phyloP scores from a whole-genome alignment of 1,140 invertebrate genomes.

The Saxidomus purpurata region DNA sequence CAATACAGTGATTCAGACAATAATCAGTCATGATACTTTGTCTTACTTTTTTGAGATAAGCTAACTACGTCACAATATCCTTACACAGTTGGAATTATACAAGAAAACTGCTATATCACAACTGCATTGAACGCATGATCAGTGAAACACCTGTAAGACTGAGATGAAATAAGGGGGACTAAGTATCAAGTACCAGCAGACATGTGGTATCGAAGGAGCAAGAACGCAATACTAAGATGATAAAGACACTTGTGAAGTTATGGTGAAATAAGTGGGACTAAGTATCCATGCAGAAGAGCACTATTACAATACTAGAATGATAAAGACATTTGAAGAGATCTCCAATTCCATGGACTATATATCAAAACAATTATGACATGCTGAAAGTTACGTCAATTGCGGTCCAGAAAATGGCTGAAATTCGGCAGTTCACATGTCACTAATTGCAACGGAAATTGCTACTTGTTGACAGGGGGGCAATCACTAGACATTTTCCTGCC shows the following conservation, averaged over 20 bases:
- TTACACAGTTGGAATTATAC: too few relatives aligned
- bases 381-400: constrained; percentile 7
- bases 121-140: too few relatives aligned
- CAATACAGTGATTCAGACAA: too few relatives aligned
- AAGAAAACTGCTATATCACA: too few relatives aligned
- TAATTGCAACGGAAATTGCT: constrained; percentile 28
- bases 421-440: constrained; percentile 9
- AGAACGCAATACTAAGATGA: too few relatives aligned
- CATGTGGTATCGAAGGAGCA: background rate
- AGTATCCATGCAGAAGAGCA: too few relatives aligned
- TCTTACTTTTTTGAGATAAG: too few relatives aligned
- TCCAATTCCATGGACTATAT: background rate
- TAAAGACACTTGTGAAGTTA: too few relatives aligned
- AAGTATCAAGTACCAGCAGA: background rate
- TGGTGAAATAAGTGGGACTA: too few relatives aligned
- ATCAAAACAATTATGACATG: background rate
- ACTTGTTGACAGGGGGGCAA: constrained; percentile 40
- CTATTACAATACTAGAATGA: background rate
- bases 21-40: too few relatives aligned
- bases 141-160: background rate
- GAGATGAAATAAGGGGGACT: background rate
- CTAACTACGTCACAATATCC: too few relatives aligned
- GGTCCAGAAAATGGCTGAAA: background rate
- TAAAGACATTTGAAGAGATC: background rate
- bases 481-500: constrained; percentile 25